Base-by-base conservation (phyloP, 1,140 invertebrate species). In the Eueides isabella region DNA sequence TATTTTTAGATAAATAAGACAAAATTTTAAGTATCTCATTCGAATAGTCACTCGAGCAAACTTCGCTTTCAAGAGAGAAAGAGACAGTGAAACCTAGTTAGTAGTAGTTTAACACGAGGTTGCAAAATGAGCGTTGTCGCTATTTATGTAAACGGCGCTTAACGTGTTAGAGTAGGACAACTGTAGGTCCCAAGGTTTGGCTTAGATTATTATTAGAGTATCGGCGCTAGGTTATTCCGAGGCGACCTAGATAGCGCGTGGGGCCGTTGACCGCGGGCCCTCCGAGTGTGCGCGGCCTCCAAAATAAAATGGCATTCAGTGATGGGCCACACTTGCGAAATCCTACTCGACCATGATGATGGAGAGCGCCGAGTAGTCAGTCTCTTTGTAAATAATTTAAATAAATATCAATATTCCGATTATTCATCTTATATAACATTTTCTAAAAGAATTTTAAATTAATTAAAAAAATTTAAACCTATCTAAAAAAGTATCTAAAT, bases 161-260 rank as follows among this genome's bases (percentile, higher is more conserved):
- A 81, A 75, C 81, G 78, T 79, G 91, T 80, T 77, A 83, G 91
- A 93, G 88, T 83, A 82, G 81, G 90, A 93, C 91, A 79, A 81
- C 82, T 70, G 80, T 86, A 92, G 77, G 81, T 87, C 78, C 78
- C 85, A 88, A 92, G 91, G 88, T 80, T 89, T 81, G 75, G 77
- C 79, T 79, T 83, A 84, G 86, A 92, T 92, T 91, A 93, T 92
- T 93, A 92, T 92, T 91, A 92, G 91, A 92, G 86, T 92, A 92
- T 92, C 86, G 88, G 89, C 89, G 89, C 89, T 92, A 92, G 89
- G 90, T 92, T 92, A 92, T 92, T 92, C 89, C 87, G 88, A 92
- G 88, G 83, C 89, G 91, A 92, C 91, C 91, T 89, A 92, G 90
- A 92, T 92, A 90, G 76, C 80, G 84, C 80, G 80, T 80, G 91